Base-by-base conservation (phyloP, 2,797 vertebrate species). In the Numenius phaeopus region DNA sequence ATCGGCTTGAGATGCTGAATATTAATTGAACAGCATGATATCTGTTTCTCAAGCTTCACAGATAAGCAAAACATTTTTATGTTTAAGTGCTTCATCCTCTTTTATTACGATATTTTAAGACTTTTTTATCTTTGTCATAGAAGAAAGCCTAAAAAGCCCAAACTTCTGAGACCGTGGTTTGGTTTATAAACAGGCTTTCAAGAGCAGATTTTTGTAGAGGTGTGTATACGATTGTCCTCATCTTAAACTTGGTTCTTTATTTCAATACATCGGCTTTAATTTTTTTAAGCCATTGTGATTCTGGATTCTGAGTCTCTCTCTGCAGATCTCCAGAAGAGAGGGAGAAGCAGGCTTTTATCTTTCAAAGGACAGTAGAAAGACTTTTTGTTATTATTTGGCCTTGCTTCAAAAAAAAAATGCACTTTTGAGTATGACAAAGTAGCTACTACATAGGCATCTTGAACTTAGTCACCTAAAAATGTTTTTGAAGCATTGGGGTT, bases 301-400 rank as follows among this genome's bases (percentile, higher is more conserved):
- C 27, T 64, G 87, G 80, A 20, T 57, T 88, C 72, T 73, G 50
- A 46, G 61, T 62, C 54, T 66, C 59, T 67, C 9, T 37, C 37
- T 72, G 79, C 55, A 57, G 47, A 11, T 75, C 57, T 87, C 26
- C 54, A 79, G 77, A 39, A 83, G 50, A 85, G 18, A 85, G 32
- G 55, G 65, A 49, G 67, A 88, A 54, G 16, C 40, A 47, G 84
- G 61, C 65, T 94, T 92, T 93, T 70, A 64, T 77, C 85, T 85
- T 82, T 67, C 76, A 83, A 88, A 90, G 73, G 88, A 6, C 72
- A 52, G 13, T 61, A 79, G 80, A 93, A 91, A 96, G 83, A 66
- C 79, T 67, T 73, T n/a, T 37, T 58, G 34, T 67, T 88, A 19
- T 73, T 87, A 58, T 79, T 94, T 92, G 83, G 85, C 89, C 81